Conservation (phyloP, 2,113 vertebrate species). For the Strix uralensis region DNA sequence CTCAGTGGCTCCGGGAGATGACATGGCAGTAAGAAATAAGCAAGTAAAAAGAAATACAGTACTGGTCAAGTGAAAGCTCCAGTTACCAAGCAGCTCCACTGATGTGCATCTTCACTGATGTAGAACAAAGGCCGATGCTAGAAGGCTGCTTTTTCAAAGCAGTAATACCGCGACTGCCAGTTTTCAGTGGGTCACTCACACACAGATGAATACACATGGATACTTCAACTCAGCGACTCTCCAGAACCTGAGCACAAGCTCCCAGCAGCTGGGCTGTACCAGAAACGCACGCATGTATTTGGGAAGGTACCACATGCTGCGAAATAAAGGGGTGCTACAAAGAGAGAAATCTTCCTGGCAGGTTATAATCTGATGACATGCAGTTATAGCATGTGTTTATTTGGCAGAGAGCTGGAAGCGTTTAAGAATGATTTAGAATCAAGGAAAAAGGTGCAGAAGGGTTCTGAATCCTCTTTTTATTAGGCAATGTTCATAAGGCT, state of each 20-base stretch:
- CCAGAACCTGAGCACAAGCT: slow-evolving; percentile 69
- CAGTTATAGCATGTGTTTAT: not conserved
- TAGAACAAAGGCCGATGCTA: slow-evolving; percentile 72
- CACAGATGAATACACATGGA: slow-evolving; percentile 42
- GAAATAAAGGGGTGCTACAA: slow-evolving; percentile 49
- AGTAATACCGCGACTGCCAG: slow-evolving; percentile 32
- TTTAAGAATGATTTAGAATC: not conserved
- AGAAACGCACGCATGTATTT: slow-evolving; percentile 69
- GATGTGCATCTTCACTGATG: slow-evolving; percentile 73
- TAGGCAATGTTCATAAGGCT: not conserved
- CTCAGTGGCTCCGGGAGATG: slow-evolving; percentile 80
- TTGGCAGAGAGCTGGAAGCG: not conserved
- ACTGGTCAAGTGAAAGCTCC: slow-evolving; percentile 60
- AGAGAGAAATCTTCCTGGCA: not conserved
- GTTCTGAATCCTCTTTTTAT: not conserved
- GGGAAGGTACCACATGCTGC: slow-evolving; percentile 80
- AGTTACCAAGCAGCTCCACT: slow-evolving; percentile 69
- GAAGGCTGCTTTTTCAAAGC: slow-evolving; percentile 59
- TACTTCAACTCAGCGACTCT: slow-evolving; percentile 59
- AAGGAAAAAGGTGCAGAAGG: not conserved
- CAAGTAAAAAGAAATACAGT: slow-evolving; percentile 66
- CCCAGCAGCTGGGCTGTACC: slow-evolving; percentile 68
- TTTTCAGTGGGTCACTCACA: slow-evolving; percentile 55
- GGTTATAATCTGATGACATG: not conserved
- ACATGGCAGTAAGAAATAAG: slow-evolving; percentile 75